A percentile compares a stretch with the other conserved stretches of the same genome.
These are phyloP conservation scores for Hybos culiciformis DNA, from an alignment of 2,888 invertebrate genomes.

Conservation along the genomic window DNA sequence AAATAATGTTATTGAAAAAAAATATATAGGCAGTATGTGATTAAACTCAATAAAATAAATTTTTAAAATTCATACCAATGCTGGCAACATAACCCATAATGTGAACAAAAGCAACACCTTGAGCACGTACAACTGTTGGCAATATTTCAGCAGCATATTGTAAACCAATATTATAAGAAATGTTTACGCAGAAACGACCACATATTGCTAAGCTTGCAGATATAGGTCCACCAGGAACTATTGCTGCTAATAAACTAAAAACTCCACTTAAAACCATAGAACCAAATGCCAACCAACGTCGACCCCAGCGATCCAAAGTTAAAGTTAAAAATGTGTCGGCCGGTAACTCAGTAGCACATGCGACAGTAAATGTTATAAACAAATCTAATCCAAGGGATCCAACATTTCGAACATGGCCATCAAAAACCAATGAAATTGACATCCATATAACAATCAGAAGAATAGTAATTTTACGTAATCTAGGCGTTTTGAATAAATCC, in stretches of 20 bases:
- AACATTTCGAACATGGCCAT: slow-evolving; percentile 79
- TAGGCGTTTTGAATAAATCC: slow-evolving; percentile 66
- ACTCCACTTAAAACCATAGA: slow-evolving; percentile 68
- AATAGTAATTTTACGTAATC: slow-evolving; percentile 60
- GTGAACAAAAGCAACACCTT: slow-evolving; percentile 74
- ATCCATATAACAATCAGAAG: slow-evolving; percentile 76
- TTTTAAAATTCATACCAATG: too few relatives aligned
- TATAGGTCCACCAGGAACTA: slow-evolving; percentile 57
- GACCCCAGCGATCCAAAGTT: slow-evolving; percentile 59
- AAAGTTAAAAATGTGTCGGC: slow-evolving; percentile 69
- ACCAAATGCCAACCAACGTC: slow-evolving; percentile 72
- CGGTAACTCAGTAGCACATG: slow-evolving; percentile 69
- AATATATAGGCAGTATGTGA: too few relatives aligned
- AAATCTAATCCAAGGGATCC: slow-evolving; percentile 68
- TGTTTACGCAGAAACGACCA: slow-evolving; percentile 75
- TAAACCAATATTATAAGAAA: slow-evolving; percentile 78
- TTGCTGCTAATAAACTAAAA: slow-evolving; percentile 63
- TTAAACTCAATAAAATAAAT: too few relatives aligned
- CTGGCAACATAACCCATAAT: slow-evolving; percentile 80
- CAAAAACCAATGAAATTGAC: slow-evolving; percentile 77
- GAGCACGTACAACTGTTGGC: slow-evolving; percentile 76
- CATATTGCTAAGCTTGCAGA: slow-evolving; percentile 66
- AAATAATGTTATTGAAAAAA: too few relatives aligned
- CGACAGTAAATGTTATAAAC: slow-evolving; percentile 75
- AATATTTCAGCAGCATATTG: slow-evolving; percentile 80